Conservation (phyloP, 2,888 invertebrate genomes). For the Pyrrhia umbra region DNA sequence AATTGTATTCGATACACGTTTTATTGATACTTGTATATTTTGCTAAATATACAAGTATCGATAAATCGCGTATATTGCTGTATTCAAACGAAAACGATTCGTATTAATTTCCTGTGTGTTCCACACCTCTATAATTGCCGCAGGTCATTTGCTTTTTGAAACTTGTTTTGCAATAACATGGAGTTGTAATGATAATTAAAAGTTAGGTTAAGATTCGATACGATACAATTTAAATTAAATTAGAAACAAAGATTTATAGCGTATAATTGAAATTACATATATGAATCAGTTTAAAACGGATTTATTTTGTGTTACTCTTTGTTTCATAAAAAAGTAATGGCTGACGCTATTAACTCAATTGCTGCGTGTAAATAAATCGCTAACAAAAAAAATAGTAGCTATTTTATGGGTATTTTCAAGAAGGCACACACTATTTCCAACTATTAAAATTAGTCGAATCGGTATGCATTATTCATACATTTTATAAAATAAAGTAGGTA, state of each 20-base stretch:
- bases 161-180: conserved; percentile 42
- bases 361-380: conserved; percentile 60
- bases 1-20: conserved; percentile 3
- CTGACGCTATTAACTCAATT: conserved; percentile 61
- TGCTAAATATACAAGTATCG: too few species aligned
- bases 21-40: background rate
- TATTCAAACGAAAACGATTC: conserved; percentile 30
- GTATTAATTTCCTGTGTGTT: conserved; percentile 31
- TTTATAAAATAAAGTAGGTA: too few species aligned
- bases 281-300: conserved; percentile 33
- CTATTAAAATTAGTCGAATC: too few species aligned
- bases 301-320: conserved; percentile 65
- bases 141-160: conserved; percentile 41
- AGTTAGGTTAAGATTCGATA: conserved; percentile 53
- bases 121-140: conserved; percentile 31
- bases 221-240: conserved; percentile 53
- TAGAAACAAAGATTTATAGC: conserved; percentile 62
- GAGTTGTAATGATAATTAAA: conserved; percentile 43
- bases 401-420: conserved; percentile 24
- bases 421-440: conserved; percentile 1
- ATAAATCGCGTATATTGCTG: too few species aligned
- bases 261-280: conserved; percentile 54
- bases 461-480: conserved; percentile 12
- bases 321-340: conserved; percentile 71
- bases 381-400: conserved; percentile 41